Evolutionary conservation across 2,797 vertebrate species (phyloP).

Genomic region (Sylvia borin): DNA sequence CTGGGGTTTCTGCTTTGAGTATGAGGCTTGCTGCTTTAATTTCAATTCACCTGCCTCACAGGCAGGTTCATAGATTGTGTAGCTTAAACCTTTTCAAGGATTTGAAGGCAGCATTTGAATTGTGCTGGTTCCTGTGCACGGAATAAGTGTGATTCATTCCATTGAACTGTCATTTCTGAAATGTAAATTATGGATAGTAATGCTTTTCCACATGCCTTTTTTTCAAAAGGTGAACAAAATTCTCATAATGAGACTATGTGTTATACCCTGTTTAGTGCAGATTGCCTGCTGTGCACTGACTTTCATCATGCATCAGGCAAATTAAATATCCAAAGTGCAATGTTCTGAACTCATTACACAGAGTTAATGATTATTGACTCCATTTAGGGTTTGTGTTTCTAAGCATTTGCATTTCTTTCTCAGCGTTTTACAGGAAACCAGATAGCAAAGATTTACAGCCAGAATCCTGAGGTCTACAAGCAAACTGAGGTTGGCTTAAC

Average conservation of each 20-base stretch:
- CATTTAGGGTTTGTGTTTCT: conserved; percentile 65
- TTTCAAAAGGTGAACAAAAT: conserved; percentile 63
- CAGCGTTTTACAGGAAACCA: conserved; percentile 98
- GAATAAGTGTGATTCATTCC: conserved; percentile 26
- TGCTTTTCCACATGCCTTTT: conserved; percentile 19
- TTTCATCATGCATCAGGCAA: conserved; percentile 42
- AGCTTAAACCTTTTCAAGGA: not conserved
- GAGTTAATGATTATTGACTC: conserved; percentile 64
- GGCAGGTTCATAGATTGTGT: not conserved
- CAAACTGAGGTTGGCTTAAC: conserved; percentile 85
- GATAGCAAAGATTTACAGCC: conserved; percentile 88
- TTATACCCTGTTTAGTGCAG: conserved; percentile 49
- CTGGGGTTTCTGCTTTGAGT: not conserved
- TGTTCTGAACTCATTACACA: conserved; percentile 33
- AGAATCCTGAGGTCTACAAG: conserved; percentile 77
- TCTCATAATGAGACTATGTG: conserved; percentile 54
- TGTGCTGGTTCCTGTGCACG: not conserved
- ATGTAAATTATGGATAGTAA: conserved; percentile 52
- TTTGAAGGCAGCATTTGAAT: not conserved
- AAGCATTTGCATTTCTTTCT: conserved; percentile 67
- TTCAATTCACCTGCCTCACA: not conserved
- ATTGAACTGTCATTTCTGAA: conserved; percentile 56
- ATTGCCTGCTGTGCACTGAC: conserved; percentile 29
- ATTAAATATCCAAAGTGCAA: conserved; percentile 48
- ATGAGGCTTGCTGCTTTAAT: not conserved